These are phyloP conservation scores for Andrena hattorfiana DNA, from an alignment of 2,888 invertebrate genomes.

Conservation along the genomic window DNA sequence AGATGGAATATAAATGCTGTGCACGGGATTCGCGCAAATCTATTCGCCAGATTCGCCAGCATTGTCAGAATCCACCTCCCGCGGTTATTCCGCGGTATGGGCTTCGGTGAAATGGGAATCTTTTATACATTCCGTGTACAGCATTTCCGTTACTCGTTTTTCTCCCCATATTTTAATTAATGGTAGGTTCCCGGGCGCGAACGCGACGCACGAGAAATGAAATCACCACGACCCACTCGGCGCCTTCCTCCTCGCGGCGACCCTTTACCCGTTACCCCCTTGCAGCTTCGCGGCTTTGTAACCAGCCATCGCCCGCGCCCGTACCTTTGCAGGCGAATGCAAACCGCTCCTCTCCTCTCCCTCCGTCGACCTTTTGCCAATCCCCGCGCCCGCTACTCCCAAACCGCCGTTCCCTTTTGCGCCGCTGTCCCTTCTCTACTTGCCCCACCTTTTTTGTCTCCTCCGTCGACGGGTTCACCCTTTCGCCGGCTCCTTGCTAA, in stretches of 20 bases:
- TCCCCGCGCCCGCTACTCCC: neutral
- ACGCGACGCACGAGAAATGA: conserved; percentile 69
- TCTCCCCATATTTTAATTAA: conserved; percentile 78
- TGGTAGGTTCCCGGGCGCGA: conserved; percentile 70
- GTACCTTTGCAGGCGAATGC: conserved; percentile 23
- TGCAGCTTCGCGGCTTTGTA: conserved; percentile 25
- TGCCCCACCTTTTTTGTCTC: conserved; percentile 30
- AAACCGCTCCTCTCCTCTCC: conserved; percentile 27
- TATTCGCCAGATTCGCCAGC: conserved; percentile 70
- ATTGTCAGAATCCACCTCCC: conserved; percentile 73
- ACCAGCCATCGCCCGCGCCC: conserved; percentile 11
- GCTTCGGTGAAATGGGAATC: conserved; percentile 78
- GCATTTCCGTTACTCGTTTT: conserved; percentile 72
- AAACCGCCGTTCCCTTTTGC: conserved; percentile 18
- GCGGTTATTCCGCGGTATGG: conserved; percentile 64
- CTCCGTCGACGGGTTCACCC: conserved; percentile 25
- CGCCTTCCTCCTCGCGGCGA: conserved; percentile 36
- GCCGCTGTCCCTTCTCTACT: conserved; percentile 10
- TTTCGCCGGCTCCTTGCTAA: conserved; percentile 38
- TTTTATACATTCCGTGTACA: conserved; percentile 78
- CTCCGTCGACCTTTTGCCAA: conserved; percentile 31
- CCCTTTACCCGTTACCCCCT: conserved; percentile 7
- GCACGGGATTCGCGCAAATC: conserved; percentile 72
- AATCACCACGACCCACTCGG: conserved; percentile 66
- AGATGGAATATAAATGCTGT: conserved; percentile 66